Percentiles rank a stretch among this genome's conserved stretches.
These are phyloP conservation scores for Octonoba sinensis DNA, from an alignment of 2,888 invertebrate species.

Conservation along the genomic window DNA sequence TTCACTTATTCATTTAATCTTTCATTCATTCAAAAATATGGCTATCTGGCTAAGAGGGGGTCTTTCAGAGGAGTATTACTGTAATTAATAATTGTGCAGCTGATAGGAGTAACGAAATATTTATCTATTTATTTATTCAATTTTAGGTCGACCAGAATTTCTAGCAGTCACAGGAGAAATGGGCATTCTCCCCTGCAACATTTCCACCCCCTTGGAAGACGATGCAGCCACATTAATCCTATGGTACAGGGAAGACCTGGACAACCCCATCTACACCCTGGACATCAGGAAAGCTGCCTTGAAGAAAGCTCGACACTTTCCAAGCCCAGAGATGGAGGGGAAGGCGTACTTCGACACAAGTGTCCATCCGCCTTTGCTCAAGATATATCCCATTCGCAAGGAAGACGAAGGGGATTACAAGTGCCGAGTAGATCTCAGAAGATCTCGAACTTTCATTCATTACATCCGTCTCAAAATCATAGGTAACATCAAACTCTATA, in stretches of 20 bases:
- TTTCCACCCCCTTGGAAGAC: conserved; percentile 62
- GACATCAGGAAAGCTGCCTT: conserved; percentile 61
- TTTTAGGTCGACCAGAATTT: conserved; percentile 52
- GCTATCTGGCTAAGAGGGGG: too few species aligned
- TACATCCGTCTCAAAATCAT: conserved; percentile 62
- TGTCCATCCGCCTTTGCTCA: conserved; percentile 64
- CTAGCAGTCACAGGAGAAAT: conserved; percentile 63
- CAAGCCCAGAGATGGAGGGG: conserved; percentile 62
- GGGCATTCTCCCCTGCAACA: conserved; percentile 65
- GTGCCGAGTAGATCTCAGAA: conserved; percentile 82
- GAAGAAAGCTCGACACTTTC: conserved; percentile 63
- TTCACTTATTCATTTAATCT: too few species aligned
- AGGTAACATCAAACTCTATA: conserved; percentile 5
- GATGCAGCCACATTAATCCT: conserved; percentile 76
- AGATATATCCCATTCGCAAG: conserved; percentile 64
- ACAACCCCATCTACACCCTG: conserved; percentile 84
- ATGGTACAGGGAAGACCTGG: conserved; percentile 88
- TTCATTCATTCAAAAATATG: too few species aligned
- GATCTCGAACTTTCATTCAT: conserved; percentile 57
- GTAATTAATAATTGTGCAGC: too few species aligned
- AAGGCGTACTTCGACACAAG: conserved; percentile 65
- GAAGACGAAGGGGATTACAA: conserved; percentile 86
- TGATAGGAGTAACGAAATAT: too few species aligned
- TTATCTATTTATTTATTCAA: not conserved
- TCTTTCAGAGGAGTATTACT: too few species aligned